Evolutionary conservation across 2,113 vertebrate species (phyloP).

Genomic region (Phrynosoma platyrhinos): DNA sequence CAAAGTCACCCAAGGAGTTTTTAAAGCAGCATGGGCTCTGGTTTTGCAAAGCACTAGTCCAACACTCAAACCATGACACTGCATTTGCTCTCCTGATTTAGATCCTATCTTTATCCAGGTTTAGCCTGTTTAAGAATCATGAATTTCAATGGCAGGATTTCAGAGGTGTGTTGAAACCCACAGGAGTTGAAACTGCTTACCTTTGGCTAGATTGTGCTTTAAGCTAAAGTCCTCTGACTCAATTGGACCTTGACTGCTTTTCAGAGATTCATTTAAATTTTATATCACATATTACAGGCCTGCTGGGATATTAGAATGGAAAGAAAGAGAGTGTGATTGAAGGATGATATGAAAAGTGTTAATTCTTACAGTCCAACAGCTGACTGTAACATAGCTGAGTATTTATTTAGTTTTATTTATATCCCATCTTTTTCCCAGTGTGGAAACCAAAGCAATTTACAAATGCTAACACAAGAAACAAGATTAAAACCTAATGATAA

Average conservation of each 20-base stretch:
- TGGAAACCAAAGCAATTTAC: too few species aligned
- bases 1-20: too few species aligned
- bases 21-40: too few species aligned
- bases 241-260: not conserved
- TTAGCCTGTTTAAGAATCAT: not conserved
- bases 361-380: not conserved
- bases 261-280: not conserved
- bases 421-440: too few species aligned
- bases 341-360: not conserved
- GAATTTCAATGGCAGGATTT: not conserved
- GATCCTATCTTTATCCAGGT: too few species aligned
- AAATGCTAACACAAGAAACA: too few species aligned
- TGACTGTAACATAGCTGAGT: not conserved
- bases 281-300: not conserved
- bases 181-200: not conserved
- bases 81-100: not conserved
- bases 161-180: not conserved
- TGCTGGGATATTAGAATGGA: not conserved
- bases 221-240: not conserved
- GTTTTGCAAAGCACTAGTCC: too few species aligned
- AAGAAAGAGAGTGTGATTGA: not conserved
- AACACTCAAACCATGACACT: too few species aligned
- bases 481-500: too few species aligned
- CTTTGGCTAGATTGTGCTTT: not conserved
- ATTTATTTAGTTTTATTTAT: too few species aligned